Evolutionary conservation across 2,888 invertebrate species (phyloP), one percentile per base, ranked within the genome.

Genomic region (Acrocera orbiculus): DNA sequence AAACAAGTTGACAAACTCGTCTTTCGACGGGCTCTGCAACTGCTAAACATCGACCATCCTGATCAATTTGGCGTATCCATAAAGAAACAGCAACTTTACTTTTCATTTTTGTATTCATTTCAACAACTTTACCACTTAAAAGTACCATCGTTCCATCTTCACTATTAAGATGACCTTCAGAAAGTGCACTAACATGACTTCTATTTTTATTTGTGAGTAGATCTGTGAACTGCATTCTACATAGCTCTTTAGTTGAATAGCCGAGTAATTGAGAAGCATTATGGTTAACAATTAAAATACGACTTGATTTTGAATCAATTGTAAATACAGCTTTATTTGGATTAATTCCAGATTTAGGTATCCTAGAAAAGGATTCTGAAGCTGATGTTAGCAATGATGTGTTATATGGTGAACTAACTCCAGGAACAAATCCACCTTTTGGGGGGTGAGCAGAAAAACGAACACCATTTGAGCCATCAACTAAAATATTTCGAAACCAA

Each of bases 261-360:
- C 68, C 68, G 16, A 70, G 58, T 20, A 70, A 53, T 2, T 72
- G 67, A 46, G 70, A 72, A 5, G 75, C 74, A 52, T 70, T 70
- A 47, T 66, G 70, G 57, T 76, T 76, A 10, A 73, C 73, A 48
- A 73, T 70, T 13, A 76, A 57, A 40, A 76, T 73, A 71, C 73
- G 70, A 14, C 70, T 69, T 20, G 70, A 65, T 41, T 66, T 67
- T 6, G 69, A 67, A 53, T 74, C 69, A 39, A 75, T 69, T 17
- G 74, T 74, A 45, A 74, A 72, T 4, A 76, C 67, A 34, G 73
- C 74, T 50, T 74, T 75, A 54, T 69, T 72, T 3, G 71, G 70
- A 51, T 73, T 74, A 29, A 71, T 64, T n/a, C 56, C 49, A 7
- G 46, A 41, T 39, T 64, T 64, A 38, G 66, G 63, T 19, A 64